Evolutionary conservation across 2,113 vertebrate species (phyloP).

Genomic region (Psettodes erumei): DNA sequence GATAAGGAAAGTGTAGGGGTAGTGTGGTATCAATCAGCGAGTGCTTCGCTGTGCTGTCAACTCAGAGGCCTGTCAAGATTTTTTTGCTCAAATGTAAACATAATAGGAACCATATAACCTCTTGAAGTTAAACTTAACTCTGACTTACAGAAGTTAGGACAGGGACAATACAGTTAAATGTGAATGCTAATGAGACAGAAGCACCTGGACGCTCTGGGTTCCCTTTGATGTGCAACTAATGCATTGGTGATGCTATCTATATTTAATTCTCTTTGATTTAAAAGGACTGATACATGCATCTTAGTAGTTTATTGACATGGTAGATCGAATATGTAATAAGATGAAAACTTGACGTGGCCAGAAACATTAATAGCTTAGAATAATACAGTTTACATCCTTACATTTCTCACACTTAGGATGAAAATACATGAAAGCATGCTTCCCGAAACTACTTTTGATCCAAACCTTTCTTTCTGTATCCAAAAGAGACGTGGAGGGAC

Average conservation of each 20-base stretch:
- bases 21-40: slow-evolving; percentile 13
- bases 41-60: slow-evolving; percentile 16
- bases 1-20: slow-evolving; percentile 30
- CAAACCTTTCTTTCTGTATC: neutral
- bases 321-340: neutral
- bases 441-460: neutral
- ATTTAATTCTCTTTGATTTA: neutral
- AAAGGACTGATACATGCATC: neutral
- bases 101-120: slow-evolving; percentile 22
- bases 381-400: neutral
- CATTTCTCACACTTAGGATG: neutral
- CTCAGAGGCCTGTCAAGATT: slow-evolving; percentile 16
- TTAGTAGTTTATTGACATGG: neutral
- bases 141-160: neutral
- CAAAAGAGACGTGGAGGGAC: neutral
- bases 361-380: neutral
- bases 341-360: neutral
- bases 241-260: neutral
- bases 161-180: neutral
- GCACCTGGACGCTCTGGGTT: neutral
- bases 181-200: neutral
- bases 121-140: neutral
- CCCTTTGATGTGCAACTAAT: neutral
- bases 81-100: slow-evolving; percentile 23
- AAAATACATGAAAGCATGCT: neutral